Base-by-base conservation (phyloP, 2,797 vertebrate species). In the Cuniculus paca region DNA sequence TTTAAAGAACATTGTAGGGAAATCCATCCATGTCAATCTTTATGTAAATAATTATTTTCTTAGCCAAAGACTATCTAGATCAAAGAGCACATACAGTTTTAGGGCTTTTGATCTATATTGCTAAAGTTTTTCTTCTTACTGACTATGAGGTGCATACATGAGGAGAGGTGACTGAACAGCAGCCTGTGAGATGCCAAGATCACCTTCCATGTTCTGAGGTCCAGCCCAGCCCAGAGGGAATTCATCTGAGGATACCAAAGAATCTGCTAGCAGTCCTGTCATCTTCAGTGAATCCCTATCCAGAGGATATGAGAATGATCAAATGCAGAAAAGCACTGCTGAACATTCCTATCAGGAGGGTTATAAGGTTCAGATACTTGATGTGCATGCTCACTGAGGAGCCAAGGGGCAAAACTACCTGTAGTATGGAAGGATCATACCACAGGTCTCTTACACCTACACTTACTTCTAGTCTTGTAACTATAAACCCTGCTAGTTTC, bases 11-110 rank as follows among this genome's bases (percentile, higher is more conserved):
- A 81, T 31, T 78, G 58, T 91, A 83, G 72, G 63, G 70, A 82
- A 36, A 90, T 70, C 19, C 54, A 24, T 70, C 54, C 54, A 56
- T 56, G 63, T 58, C 45, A 82, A 61, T 80, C 79, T 88, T 91
- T 85, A 50, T 77, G 22, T 14, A 95, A 61, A 87, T 68, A 81
- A 78, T 78, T 92, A 74, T 74, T 68, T 86, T 84, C 58, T 75
- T 79, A 45, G 19, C 78, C 93, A 94, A 80, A 54, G 42, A 48
- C 65, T 45, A 85, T 96, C 60, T 93, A 20, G 82, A 48, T 97
- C 70, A 86, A 82, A 92, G 24, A 24, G 26, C 68, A 79, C 26
- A 16, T n/a, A 54, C 16, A 70, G 10, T 86, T 88, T 94, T 70
- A 42, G 68, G 42, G 48, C 14, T 39, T 88, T 95, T 86, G 31